Base-by-base conservation (phyloP, 92 coral and sea anemone genomes). In the Zoanthus sociatus region DNA sequence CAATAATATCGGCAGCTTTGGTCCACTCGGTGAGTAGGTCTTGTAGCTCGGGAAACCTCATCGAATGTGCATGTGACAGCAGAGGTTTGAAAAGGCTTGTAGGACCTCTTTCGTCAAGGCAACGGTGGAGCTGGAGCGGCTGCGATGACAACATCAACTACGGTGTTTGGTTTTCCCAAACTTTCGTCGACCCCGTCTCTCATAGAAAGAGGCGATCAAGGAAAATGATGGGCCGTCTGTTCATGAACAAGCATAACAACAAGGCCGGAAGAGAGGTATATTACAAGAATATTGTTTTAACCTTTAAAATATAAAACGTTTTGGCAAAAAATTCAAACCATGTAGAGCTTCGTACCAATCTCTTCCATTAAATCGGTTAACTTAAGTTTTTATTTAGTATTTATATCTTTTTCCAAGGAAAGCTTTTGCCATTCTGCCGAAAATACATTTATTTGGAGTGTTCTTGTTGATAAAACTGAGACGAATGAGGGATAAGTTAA, bases 1-100 rank as follows among this genome's bases (percentile, higher is more conserved):
- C 99, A 30, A 88, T 97, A 48, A 95, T 98, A 3, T 93, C 99
- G n/a, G 99, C 99, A 33, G 99, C 98, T 33, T 96, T 96, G 44
- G 99, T 93, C 21, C 98, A 96, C 83, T 98, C 99, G 18, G 99
- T 93, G 64, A 94, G 96, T 86, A 92, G 86, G 87, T 93, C 99
- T 0, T 96, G 99, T 86, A 90, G 96, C 48, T 87, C 83, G 30
- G 99, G 99, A n/a, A 92, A 94, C 72, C 94, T 96, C 30, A 84
- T 93, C 16, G 98, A 96, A 47, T 96, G 99, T 74, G 89, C 89
- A 12, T 96, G 99, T 77, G 82, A 92, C 47, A 55, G 92, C 7
- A 87, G 89, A n/a, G 77, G 90, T 45, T 81, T 71, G 32, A 72
- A 90, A 20, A 68, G 76, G 16, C 74, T 71, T 42, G 58, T 88